Base-by-base conservation (phyloP, 2,113 vertebrate genomes). In the Peromyscus maniculatus region DNA sequence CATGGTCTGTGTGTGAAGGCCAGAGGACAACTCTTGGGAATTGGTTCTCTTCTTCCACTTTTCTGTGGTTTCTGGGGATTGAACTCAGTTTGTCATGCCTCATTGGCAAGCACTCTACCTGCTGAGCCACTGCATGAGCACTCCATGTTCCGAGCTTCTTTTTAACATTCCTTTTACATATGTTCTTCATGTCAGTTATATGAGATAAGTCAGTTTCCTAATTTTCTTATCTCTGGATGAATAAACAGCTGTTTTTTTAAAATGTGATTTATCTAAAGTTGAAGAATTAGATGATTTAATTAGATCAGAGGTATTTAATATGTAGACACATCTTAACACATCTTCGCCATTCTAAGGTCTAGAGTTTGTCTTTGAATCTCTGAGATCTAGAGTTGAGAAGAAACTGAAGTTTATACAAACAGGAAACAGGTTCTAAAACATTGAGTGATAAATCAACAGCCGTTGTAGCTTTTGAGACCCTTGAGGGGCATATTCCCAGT, bases 371-470 rank as follows among this genome's bases (percentile, higher is more conserved):
- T 91, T 72, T 67, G n/a, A 92, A 92, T 91, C 46, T 59, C 91
- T 80, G 72, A 96, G 78, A 66, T 97, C 84, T 94, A 84, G 80
- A 83, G 67, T 24, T 66, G 24, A 72, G 31, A 96, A 67, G 77
- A 94, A 95, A 94, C 52, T 72, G 15, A 91, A 89, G 22, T 94
- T 97, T 55, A 91, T 93, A 89, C n/a, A 96, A 62, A 43, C 89
- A 55, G 72, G 78, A 91, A 93, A 79, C 59, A 69, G 24, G 1
- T 72, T 95, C 26, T 77, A 9, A 88, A 72, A 15, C 80, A n/a
- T 77, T 77, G 5, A 49, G 59, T 93, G 11, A 26, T 7, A 75
- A 59, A 49, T 90, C 62, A 82, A 19, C 72, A 94, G 66, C 64
- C 69, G 0, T 91, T 96, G 39, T 74, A 96, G 64, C 55, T 93